phyloP scores from a whole-genome alignment of 2,113 vertebrate genomes.

The Cephalophus harveyi region DNA sequence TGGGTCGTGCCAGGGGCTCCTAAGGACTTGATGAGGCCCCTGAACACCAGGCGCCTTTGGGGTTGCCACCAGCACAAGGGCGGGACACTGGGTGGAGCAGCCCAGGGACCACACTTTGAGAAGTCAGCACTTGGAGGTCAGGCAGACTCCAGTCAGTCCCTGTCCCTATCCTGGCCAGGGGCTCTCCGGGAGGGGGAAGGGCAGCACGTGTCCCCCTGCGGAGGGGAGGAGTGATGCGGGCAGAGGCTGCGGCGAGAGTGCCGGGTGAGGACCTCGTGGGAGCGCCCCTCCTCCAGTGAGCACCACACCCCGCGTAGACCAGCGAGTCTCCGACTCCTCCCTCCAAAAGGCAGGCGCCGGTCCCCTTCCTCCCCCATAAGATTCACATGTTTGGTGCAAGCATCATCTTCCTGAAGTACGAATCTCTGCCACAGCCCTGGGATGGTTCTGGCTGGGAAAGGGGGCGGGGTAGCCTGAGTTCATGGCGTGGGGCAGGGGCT shows the following conservation, averaged over 20 bases:
- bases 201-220: neutral
- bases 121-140: neutral
- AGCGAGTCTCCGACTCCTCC: accelerated
- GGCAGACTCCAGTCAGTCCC: too few relatives aligned
- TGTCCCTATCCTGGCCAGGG: too few relatives aligned
- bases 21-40: neutral
- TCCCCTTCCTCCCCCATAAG: too few relatives aligned
- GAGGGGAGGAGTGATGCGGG: too few relatives aligned
- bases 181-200: neutral
- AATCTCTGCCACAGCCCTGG: neutral
- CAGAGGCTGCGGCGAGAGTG: accelerated
- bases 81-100: neutral
- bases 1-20: accelerated
- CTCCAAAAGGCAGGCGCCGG: accelerated
- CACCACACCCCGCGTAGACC: accelerated
- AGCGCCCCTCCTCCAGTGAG: too few relatives aligned
- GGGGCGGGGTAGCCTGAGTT: neutral
- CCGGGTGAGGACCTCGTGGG: accelerated
- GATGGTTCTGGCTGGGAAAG: neutral
- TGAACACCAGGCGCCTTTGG: accelerated
- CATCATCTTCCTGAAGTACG: too few relatives aligned
- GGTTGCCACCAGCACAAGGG: neutral
- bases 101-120: neutral
- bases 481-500: neutral
- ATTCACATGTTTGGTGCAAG: too few relatives aligned